Evolutionary conservation across 2,797 vertebrate genomes (phyloP), one percentile per base, ranked within the genome.

Genomic region (Sebastes miniatus): DNA sequence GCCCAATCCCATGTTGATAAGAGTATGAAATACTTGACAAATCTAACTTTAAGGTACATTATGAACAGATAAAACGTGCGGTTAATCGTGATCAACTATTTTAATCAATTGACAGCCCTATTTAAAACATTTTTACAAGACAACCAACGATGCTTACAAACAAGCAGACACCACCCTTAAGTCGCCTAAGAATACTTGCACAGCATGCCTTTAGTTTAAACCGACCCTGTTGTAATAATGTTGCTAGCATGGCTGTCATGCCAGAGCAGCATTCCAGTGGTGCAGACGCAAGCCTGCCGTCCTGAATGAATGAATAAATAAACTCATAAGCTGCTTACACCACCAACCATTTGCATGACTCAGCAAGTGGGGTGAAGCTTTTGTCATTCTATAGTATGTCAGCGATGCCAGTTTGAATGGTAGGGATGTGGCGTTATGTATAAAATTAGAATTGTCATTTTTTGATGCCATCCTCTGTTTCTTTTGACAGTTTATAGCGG

Each of bases 401-500:
- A 77, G 76, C 47, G 16, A 59, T 76, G 76, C 71, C 56, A 82
- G 69, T 82, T 71, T 81, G 61, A 89, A 69, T 71, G 73, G 29
- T 32, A 52, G 32, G 34, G n/a, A 57, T 39, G 20, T 57, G 43
- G 39, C 12, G 18, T 68, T 79, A 58, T 66, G 56, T 74, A 69
- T 66, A 5, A 64, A 58, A 75, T 77, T 20, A 68, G 69, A 78
- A 16, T 50, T 70, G 57, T 70, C n/a, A 69, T 65, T 63, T 63
- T 36, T 71, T 14, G 67, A 56, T 75, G 39, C 54, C n/a, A 4
- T 65, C 52, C 11, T 5, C n/a, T n/a, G 66, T 76, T 80, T 84
- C 36, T 68, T 69, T 71, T 62, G 12, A 72, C 93, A 99, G 98
- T 99, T 99, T 93, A 99, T 99, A 92, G 97, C 98, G 93, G 98